These are phyloP conservation scores for Psittacula echo DNA, from an alignment of 2,797 vertebrate genomes.

Conservation along the genomic window DNA sequence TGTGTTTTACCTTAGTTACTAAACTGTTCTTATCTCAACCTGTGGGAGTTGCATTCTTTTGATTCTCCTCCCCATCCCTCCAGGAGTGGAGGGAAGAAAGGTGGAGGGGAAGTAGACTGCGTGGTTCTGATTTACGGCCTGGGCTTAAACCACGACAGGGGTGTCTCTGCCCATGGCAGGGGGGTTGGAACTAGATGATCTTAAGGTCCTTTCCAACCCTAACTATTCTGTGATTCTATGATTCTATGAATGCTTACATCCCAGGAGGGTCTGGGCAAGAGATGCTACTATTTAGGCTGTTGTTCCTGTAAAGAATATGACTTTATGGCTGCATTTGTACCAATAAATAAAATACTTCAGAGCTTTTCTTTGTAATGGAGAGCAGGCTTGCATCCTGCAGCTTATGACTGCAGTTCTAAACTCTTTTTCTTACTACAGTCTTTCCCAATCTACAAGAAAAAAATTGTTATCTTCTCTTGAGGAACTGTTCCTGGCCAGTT, in stretches of 20 bases:
- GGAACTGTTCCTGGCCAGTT: not conserved
- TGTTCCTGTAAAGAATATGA: not conserved
- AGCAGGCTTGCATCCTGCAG: not conserved
- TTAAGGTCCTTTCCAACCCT: too few species aligned
- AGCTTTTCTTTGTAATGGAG: not conserved
- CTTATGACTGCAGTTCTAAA: not conserved
- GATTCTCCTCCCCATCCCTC: too few species aligned
- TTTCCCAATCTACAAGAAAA: not conserved
- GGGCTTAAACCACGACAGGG: too few species aligned
- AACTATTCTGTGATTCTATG: not conserved
- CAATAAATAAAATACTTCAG: not conserved
- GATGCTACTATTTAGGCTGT: not conserved
- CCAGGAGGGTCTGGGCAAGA: not conserved
- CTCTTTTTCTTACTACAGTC: not conserved
- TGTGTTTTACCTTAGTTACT: too few species aligned
- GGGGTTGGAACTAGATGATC: too few species aligned
- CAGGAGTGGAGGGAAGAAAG: too few species aligned
- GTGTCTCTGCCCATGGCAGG: too few species aligned
- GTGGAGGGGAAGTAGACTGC: too few species aligned
- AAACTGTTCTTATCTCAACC: too few species aligned
- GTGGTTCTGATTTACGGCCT: too few species aligned
- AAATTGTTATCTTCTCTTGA: fast-evolving
- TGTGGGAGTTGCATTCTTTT: too few species aligned
- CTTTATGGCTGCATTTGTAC: not conserved
- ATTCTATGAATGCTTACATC: not conserved